Evolutionary conservation across 2,888 invertebrate genomes (phyloP).

Genomic region (Synergus japonicus): DNA sequence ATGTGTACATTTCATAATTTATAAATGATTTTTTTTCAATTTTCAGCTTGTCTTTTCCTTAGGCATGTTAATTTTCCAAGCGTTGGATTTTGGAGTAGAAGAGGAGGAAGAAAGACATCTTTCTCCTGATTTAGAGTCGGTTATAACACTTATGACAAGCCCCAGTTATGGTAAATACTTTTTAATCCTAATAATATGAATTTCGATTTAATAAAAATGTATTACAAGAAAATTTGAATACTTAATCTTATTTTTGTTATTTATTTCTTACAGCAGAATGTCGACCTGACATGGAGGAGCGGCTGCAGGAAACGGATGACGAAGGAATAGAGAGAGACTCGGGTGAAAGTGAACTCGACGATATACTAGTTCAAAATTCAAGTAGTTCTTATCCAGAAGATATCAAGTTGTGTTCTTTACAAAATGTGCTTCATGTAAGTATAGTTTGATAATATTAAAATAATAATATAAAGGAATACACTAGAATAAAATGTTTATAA

Average conservation of each 20-base stretch:
- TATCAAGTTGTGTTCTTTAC: slow-evolving; percentile 77
- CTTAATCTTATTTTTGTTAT: not conserved
- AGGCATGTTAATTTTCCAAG: slow-evolving; percentile 91
- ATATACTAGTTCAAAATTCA: slow-evolving; percentile 57
- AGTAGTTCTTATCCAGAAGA: slow-evolving; percentile 47
- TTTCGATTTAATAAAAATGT: not conserved
- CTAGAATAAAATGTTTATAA: not conserved
- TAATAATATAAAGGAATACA: not conserved
- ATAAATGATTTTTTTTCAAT: not conserved
- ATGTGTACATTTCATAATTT: too few species aligned
- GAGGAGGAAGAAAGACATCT: slow-evolving; percentile 93
- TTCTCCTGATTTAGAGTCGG: slow-evolving; percentile 89
- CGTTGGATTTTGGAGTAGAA: slow-evolving; percentile 92
- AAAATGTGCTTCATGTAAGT: slow-evolving; percentile 81
- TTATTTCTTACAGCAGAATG: slow-evolving; percentile 72
- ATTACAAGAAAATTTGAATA: too few species aligned
- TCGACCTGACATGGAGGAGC: slow-evolving; percentile 73
- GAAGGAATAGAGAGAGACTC: slow-evolving; percentile 95
- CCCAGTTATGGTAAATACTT: slow-evolving; percentile 67
- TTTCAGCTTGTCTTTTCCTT: slow-evolving; percentile 88
- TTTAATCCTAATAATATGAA: not conserved
- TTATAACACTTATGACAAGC: slow-evolving; percentile 92
- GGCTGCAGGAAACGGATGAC: slow-evolving; percentile 85
- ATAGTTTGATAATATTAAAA: not conserved
- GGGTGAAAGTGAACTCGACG: slow-evolving; percentile 81